A percentile compares a stretch with the other conserved stretches of the same genome.
Evolutionary conservation across 2,113 vertebrate species (phyloP).

Genomic region (Mustela lutreola): DNA sequence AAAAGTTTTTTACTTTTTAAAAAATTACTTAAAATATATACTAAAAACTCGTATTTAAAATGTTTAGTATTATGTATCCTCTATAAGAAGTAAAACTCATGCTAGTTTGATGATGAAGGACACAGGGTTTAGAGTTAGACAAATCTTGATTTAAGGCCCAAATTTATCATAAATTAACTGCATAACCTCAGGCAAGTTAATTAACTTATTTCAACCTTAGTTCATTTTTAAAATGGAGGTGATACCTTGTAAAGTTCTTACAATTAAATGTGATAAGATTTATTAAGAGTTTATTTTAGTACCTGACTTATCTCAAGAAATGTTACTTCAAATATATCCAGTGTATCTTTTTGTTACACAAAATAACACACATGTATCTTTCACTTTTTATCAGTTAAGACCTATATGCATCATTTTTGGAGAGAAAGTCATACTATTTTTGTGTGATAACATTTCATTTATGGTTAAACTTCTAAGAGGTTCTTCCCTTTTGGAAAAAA

Average conservation of each 20-base stretch:
- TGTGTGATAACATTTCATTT: background rate
- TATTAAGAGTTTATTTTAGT: slow-evolving; percentile 55
- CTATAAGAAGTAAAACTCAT: background rate
- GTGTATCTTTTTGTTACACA: background rate
- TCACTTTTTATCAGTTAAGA: slow-evolving; percentile 47
- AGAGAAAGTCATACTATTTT: slow-evolving; percentile 41
- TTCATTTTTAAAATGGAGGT: slow-evolving; percentile 19
- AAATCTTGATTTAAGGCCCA: background rate
- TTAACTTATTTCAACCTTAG: slow-evolving; percentile 30
- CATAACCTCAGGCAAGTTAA: background rate
- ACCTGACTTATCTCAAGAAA: slow-evolving; percentile 12
- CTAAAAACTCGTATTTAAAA: slow-evolving; percentile 33
- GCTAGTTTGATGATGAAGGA: slow-evolving; percentile 30
- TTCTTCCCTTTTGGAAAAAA: background rate
- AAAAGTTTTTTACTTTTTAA: slow-evolving; percentile 8
- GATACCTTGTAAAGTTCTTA: slow-evolving; percentile 29
- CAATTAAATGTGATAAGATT: slow-evolving; percentile 17
- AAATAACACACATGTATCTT: background rate
- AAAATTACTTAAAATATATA: background rate
- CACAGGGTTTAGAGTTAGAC: slow-evolving; percentile 21
- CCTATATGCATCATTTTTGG: background rate
- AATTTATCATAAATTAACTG: background rate
- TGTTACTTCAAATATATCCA: slow-evolving; percentile 20
- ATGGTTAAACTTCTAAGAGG: background rate
- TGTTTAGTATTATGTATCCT: background rate